phyloP scores from a whole-genome alignment of 2,888 invertebrate genomes.

The Nomada hirtipes region DNA sequence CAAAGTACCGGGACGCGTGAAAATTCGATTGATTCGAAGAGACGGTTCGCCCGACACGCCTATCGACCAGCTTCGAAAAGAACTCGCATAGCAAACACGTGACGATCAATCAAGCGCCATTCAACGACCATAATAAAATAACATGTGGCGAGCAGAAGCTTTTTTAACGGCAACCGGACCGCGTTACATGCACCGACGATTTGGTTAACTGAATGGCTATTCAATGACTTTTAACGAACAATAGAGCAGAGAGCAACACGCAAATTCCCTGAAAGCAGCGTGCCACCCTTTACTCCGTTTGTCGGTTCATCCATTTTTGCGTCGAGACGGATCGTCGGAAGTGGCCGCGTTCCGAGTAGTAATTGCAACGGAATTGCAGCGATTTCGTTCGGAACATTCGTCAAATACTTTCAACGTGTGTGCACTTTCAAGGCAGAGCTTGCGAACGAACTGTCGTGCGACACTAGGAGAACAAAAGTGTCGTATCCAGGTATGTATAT shows the following conservation, averaged over 20 bases:
- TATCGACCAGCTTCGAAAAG: conserved; percentile 24
- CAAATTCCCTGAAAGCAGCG: conserved; percentile 31
- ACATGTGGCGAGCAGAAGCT: conserved; percentile 42
- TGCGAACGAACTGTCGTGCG: neutral
- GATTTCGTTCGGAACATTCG: neutral
- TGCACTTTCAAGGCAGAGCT: neutral
- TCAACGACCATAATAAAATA: conserved; percentile 73
- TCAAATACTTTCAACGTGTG: neutral
- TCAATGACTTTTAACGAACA: conserved; percentile 69
- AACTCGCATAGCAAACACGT: conserved; percentile 69
- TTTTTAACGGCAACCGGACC: conserved; percentile 39
- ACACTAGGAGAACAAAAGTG: too few species aligned
- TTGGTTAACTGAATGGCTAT: conserved; percentile 63
- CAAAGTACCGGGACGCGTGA: conserved; percentile 2
- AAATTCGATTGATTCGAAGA: conserved; percentile 27
- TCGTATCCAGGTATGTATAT: too few species aligned
- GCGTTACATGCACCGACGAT: conserved; percentile 59
- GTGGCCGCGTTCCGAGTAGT: neutral
- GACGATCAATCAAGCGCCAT: conserved; percentile 75
- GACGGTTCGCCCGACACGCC: conserved; percentile 15
- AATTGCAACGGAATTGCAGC: neutral
- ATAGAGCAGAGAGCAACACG: conserved; percentile 38
- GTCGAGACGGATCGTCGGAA: conserved; percentile 14
- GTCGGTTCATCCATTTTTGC: conserved; percentile 1
- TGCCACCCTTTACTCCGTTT: conserved; percentile 1